These are phyloP conservation scores for Euphysa ruthae DNA, from an alignment of 30 jellyfish, hydroid and myxozoan species.

Conservation along the genomic window DNA sequence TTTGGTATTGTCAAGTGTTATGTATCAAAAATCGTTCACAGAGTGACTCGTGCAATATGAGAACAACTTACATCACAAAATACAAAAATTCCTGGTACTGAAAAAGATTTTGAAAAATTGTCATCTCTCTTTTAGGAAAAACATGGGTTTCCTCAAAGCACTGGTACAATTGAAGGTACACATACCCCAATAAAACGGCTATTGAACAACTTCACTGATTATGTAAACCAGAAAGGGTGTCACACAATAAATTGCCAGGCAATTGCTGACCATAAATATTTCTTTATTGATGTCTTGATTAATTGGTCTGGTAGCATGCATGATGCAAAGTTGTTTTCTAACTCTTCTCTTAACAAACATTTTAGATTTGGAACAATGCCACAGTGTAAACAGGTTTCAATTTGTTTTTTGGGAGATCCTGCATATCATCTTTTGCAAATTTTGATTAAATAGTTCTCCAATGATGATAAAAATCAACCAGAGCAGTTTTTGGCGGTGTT, in stretches of 20 bases:
- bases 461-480: no score
- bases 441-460: conserved; percentile 40
- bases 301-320: conserved; percentile 17
- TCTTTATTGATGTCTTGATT: background rate
- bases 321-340: conserved; percentile 15
- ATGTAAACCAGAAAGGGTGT: conserved; percentile 13
- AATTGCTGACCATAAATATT: no score
- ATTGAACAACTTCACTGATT: background rate
- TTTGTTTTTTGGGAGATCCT: conserved; percentile 48
- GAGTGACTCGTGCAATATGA: no score
- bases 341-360: conserved; percentile 9
- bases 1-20: no score
- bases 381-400: conserved; percentile 26
- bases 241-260: background rate
- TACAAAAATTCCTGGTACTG: background rate
- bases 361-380: conserved; percentile 12
- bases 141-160: conserved; percentile 2
- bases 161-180: background rate
- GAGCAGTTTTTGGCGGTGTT: no score
- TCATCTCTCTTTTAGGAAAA: background rate
- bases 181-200: no score
- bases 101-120: background rate
- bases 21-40: no score
- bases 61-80: background rate
- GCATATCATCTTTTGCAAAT: conserved; percentile 61